These are phyloP conservation scores for Dendroctonus valens DNA, from an alignment of 1,140 invertebrate species.

Conservation along the genomic window DNA sequence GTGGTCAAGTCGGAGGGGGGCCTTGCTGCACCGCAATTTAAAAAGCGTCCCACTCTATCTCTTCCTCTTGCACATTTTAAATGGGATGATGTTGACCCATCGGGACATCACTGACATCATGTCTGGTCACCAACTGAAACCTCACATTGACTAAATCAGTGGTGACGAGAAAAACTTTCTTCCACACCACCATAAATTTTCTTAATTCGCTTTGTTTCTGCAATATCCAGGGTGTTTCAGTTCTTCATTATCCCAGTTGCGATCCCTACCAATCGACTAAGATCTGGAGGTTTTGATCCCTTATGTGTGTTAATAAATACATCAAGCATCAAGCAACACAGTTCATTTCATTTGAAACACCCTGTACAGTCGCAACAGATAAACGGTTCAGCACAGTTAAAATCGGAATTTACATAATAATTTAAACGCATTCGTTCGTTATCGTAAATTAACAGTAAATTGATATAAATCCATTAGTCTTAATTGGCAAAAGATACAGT, in stretches of 20 bases:
- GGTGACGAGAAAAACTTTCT: not conserved
- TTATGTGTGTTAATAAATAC: too few species aligned
- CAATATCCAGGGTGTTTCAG: too few species aligned
- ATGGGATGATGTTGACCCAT: not conserved
- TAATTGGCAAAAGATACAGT: slow-evolving; percentile 8
- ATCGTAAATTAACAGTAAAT: slow-evolving; percentile 2
- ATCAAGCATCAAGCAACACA: too few species aligned
- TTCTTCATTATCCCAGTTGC: too few species aligned
- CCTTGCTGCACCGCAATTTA: slow-evolving; percentile 17
- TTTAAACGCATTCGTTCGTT: slow-evolving; percentile 5
- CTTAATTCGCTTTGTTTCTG: too few species aligned
- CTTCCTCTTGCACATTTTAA: not conserved
- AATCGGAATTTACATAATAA: not conserved
- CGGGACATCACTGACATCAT: not conserved
- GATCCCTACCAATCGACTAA: not conserved
- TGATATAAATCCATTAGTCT: slow-evolving; percentile 16
- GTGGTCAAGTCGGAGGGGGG: slow-evolving; percentile 28
- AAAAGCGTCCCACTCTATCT: slow-evolving; percentile 17
- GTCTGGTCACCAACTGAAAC: not conserved
- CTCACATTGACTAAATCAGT: not conserved
- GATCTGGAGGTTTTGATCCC: not conserved
- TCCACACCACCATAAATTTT: too few species aligned
- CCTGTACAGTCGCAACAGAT: not conserved
- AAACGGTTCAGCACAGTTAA: not conserved
- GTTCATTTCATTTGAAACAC: not conserved